Evolutionary conservation across 2,888 invertebrate species (phyloP).

Genomic region (Xestia xanthographa): DNA sequence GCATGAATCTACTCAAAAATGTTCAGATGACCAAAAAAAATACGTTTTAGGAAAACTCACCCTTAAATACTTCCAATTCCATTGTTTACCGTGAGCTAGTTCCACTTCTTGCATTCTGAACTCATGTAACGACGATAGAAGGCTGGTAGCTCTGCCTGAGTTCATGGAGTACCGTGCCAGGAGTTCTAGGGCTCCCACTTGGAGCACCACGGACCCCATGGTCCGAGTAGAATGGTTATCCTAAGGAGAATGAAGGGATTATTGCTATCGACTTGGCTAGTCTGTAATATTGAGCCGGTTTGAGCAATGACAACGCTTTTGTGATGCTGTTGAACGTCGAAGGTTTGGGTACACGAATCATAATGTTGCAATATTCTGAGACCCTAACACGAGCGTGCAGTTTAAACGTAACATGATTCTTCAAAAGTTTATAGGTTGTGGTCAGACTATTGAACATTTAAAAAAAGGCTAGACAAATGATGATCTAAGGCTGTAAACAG

Average conservation of each 20-base stretch:
- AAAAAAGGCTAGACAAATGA: neutral
- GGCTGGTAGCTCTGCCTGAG: slow-evolving; percentile 86
- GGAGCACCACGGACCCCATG: slow-evolving; percentile 86
- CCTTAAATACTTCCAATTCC: slow-evolving; percentile 92
- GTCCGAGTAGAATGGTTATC: slow-evolving; percentile 80
- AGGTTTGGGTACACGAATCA: neutral
- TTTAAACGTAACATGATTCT: too few species aligned
- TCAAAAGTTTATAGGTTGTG: neutral
- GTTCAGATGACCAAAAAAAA: slow-evolving; percentile 22
- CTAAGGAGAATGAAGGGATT: slow-evolving; percentile 60
- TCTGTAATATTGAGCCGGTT: neutral
- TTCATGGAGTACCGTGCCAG: slow-evolving; percentile 88
- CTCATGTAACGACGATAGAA: slow-evolving; percentile 89
- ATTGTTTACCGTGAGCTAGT: slow-evolving; percentile 90
- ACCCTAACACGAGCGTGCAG: too few species aligned
- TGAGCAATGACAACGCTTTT: neutral
- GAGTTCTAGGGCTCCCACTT: slow-evolving; percentile 86
- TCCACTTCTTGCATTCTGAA: slow-evolving; percentile 89
- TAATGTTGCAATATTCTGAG: neutral
- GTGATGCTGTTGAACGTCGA: neutral
- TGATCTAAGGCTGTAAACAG: neutral
- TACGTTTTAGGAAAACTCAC: slow-evolving; percentile 74
- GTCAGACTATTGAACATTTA: neutral
- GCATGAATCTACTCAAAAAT: neutral
- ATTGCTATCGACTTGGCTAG: neutral